Evolutionary conservation across 30 jellyfish, hydroid and myxozoan genomes (phyloP).

Genomic region (Phacellophora camtschatica): DNA sequence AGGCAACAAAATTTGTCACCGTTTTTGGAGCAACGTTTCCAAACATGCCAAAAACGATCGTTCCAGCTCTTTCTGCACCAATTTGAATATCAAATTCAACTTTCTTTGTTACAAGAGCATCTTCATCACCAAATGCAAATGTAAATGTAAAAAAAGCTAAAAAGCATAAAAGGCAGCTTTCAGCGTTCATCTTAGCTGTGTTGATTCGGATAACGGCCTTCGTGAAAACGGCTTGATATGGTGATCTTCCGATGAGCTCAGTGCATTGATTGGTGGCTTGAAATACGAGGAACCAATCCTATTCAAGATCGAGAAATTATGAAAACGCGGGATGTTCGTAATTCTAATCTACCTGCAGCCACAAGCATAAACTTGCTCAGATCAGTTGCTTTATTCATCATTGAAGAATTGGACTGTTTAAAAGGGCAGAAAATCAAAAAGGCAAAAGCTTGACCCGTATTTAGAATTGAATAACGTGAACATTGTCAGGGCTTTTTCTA

Average conservation of each 20-base stretch:
- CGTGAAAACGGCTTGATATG: too few species aligned
- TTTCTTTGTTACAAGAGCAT: conserved; percentile 43
- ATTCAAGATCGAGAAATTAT: not conserved
- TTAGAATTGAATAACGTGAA: too few species aligned
- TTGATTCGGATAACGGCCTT: not conserved
- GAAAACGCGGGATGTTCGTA: conserved; percentile 39
- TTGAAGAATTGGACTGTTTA: not conserved
- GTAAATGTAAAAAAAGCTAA: not conserved
- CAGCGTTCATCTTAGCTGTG: conserved; percentile 2
- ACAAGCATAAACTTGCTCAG: conserved; percentile 15
- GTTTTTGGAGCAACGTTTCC: conserved; percentile 82
- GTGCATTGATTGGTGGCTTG: conserved; percentile 9
- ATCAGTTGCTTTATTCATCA: conserved; percentile 31
- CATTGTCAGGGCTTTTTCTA: too few species aligned
- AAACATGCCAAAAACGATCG: conserved; percentile 62
- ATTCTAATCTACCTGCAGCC: not conserved
- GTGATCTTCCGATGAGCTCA: not conserved
- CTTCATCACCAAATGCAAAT: conserved; percentile 29
- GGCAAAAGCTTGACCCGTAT: too few species aligned
- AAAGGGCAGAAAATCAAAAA: not conserved
- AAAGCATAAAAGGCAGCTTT: not conserved
- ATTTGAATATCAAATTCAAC: conserved; percentile 41
- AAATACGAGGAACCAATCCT: conserved; percentile 15
- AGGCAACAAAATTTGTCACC: conserved; percentile 76
- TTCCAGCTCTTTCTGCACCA: conserved; percentile 56